These are phyloP conservation scores for Potamilus streckersoni DNA, from an alignment of 1,140 invertebrate genomes.

Conservation along the genomic window DNA sequence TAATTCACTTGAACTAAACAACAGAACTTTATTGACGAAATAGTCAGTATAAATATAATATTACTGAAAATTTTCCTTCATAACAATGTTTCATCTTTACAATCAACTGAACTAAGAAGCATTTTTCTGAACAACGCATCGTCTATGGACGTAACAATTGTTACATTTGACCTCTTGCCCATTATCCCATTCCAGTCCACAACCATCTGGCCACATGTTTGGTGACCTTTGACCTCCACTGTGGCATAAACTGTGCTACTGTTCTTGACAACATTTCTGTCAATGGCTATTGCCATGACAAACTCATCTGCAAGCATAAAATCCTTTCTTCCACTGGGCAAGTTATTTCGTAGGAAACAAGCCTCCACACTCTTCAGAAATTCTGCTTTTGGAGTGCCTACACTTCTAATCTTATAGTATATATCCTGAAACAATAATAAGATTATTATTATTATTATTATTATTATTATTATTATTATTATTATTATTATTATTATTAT, in stretches of 20 bases:
- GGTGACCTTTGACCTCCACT: slow-evolving; percentile 26
- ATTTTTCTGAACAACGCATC: slow-evolving; percentile 8
- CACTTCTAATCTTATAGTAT: neutral
- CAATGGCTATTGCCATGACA: slow-evolving; percentile 9
- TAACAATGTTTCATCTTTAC: no score
- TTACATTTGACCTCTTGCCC: slow-evolving; percentile 11
- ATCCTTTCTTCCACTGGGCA: neutral
- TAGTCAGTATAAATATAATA: no score
- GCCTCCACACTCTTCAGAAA: slow-evolving; percentile 19
- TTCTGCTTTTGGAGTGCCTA: neutral
- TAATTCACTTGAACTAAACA: no score
- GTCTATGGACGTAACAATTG: slow-evolving; percentile 15
- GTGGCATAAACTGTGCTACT: slow-evolving; percentile 21
- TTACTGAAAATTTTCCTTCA: no score
- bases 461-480: no score
- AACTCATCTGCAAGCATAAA: slow-evolving; percentile 20
- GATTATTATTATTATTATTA: no score
- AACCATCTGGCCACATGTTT: slow-evolving; percentile 29
- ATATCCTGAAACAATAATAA: slow-evolving; percentile 12
- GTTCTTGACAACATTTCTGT: slow-evolving; percentile 19
- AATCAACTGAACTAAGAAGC: neutral
- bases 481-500: no score
- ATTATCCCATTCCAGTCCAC: slow-evolving; percentile 17
- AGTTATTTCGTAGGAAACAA: neutral
- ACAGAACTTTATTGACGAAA: no score